Conservation (phyloP, 2,113 vertebrate species). For the Erythrolamprus reginae region DNA sequence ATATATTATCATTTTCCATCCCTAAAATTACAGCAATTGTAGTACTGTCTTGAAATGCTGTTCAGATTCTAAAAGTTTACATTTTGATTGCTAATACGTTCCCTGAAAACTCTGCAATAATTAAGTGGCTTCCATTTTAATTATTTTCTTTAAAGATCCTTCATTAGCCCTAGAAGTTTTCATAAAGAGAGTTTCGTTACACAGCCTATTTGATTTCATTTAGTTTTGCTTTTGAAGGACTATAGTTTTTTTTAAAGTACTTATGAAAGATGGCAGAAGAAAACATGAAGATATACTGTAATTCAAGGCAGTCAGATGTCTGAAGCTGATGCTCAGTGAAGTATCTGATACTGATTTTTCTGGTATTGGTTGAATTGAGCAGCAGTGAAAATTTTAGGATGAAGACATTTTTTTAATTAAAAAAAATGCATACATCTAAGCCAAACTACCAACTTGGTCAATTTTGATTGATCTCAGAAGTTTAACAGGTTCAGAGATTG, state of each 20-base stretch:
- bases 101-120: conserved; percentile 23
- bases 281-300: neutral
- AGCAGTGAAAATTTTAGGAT: neutral
- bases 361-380: neutral
- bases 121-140: neutral
- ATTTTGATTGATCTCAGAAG: neutral
- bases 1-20: conserved; percentile 39
- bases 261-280: neutral
- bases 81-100: conserved; percentile 37
- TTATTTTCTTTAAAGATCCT: neutral
- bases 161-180: neutral
- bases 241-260: neutral
- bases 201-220: neutral
- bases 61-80: conserved; percentile 45
- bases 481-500: neutral
- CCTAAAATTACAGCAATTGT: conserved; percentile 57
- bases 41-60: conserved; percentile 26
- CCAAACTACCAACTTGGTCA: neutral
- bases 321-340: neutral
- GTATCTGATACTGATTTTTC: neutral
- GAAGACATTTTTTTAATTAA: neutral
- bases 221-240: neutral
- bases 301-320: neutral
- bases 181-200: neutral
- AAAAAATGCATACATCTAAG: neutral